Percentiles rank a stretch among this genome's conserved stretches.
These are phyloP conservation scores for Lagocephalus sceleratus DNA, from an alignment of 2,797 vertebrate genomes.

Conservation along the genomic window DNA sequence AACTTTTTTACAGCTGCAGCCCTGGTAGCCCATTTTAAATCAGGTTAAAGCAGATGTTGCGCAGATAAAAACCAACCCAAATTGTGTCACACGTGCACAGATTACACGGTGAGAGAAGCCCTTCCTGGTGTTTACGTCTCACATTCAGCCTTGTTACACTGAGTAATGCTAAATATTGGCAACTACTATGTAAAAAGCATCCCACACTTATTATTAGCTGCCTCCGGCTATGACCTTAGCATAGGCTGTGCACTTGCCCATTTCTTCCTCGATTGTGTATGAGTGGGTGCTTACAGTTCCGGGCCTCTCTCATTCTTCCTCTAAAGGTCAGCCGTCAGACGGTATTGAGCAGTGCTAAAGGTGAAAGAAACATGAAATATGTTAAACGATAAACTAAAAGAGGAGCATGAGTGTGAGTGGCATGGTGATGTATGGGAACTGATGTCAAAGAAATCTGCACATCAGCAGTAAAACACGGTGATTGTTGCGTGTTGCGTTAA, in stretches of 20 bases:
- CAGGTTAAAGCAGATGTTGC: conserved; percentile 11
- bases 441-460: neutral
- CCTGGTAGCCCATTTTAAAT: conserved; percentile 22
- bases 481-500: no score
- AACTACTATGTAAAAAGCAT: conserved; percentile 58
- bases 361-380: conserved; percentile 72
- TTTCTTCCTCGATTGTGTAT: conserved; percentile 29
- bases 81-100: neutral
- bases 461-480: no score
- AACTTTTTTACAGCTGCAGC: conserved; percentile 25
- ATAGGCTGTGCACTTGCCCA: conserved; percentile 24
- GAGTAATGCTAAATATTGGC: conserved; percentile 35
- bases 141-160: conserved; percentile 14
- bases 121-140: conserved; percentile 19
- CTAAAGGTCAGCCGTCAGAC: conserved; percentile 78
- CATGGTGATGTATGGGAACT: conserved; percentile 7
- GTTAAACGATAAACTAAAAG: conserved; percentile 59
- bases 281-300: conserved; percentile 64
- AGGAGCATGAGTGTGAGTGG: conserved; percentile 8
- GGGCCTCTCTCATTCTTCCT: conserved; percentile 65
- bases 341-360: conserved; percentile 74
- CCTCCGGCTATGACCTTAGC: conserved; percentile 54
- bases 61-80: neutral
- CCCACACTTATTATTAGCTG: conserved; percentile 55
- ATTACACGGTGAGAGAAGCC: conserved; percentile 8